phyloP scores from a whole-genome alignment of 2,113 vertebrate genomes.

The Rhagologus leucostigma region DNA sequence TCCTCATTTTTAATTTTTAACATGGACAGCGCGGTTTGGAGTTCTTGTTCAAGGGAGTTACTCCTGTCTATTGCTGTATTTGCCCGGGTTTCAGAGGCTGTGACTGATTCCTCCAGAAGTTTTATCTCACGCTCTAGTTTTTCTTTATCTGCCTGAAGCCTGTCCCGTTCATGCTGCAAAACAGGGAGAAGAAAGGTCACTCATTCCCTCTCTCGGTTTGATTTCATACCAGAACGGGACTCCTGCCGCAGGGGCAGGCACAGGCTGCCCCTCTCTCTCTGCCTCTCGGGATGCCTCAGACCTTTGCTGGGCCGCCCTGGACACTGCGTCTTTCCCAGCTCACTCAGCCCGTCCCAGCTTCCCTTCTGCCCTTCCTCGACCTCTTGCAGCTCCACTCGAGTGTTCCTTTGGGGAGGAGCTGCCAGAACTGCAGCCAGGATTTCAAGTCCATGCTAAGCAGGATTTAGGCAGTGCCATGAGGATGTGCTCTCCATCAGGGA shows the following conservation, averaged over 20 bases:
- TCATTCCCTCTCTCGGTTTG: neutral
- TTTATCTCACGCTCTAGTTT: constrained; percentile 45
- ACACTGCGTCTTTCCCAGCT: neutral
- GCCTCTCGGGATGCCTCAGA: neutral
- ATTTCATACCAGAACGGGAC: neutral
- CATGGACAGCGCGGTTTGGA: constrained; percentile 20
- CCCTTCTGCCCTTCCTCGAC: neutral
- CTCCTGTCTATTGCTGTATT: constrained; percentile 9
- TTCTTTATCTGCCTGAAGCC: constrained; percentile 50
- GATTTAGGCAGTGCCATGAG: neutral
- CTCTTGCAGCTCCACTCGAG: neutral
- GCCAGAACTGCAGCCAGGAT: neutral
- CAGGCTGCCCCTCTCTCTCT: neutral
- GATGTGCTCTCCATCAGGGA: neutral
- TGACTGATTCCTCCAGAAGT: constrained; percentile 46
- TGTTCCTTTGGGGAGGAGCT: neutral
- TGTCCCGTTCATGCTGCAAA: constrained; percentile 58
- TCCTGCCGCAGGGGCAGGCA: neutral
- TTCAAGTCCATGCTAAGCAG: neutral
- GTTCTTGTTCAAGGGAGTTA: constrained; percentile 63
- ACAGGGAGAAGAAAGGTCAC: neutral
- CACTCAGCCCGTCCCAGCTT: neutral
- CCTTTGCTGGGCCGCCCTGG: neutral
- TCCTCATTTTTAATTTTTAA: constrained; percentile 68
- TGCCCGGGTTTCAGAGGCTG: constrained; percentile 56